Conservation (phyloP, 2,888 invertebrate genomes). For the Melanostoma scalare region DNA sequence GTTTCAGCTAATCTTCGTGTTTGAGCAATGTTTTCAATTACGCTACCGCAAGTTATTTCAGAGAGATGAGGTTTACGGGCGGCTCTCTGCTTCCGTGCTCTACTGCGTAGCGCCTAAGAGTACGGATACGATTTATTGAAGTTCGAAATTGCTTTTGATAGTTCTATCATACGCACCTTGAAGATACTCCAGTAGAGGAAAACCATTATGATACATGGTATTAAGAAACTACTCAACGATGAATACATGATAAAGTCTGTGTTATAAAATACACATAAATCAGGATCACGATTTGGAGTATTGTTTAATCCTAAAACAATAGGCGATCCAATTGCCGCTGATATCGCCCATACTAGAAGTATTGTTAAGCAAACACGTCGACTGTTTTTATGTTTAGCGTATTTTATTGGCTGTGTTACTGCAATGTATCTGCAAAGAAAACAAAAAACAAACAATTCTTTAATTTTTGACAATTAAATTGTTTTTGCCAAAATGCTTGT, state of each 20-base stretch:
- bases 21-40: slow-evolving; percentile 94
- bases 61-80: slow-evolving; percentile 90
- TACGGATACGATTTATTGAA: slow-evolving; percentile 4
- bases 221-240: slow-evolving; percentile 98
- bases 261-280: slow-evolving; percentile 97
- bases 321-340: slow-evolving; percentile 96
- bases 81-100: slow-evolving; percentile 91
- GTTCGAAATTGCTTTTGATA: background rate
- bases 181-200: slow-evolving; percentile 98
- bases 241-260: slow-evolving; percentile 99
- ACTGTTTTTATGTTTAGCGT: slow-evolving; percentile 99
- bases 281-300: slow-evolving; percentile 91
- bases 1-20: slow-evolving; percentile 92
- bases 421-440: slow-evolving; percentile 94
- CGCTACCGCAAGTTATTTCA: slow-evolving; percentile 89
- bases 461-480: background rate
- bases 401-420: slow-evolving; percentile 99
- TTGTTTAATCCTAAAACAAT: slow-evolving; percentile 98
- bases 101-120: slow-evolving; percentile 90
- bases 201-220: slow-evolving; percentile 99
- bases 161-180: slow-evolving; percentile 86
- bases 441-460: slow-evolving; percentile 55
- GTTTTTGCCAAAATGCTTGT: background rate
- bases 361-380: slow-evolving; percentile 97
- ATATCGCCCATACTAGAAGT: slow-evolving; percentile 96